Evolutionary conservation across 2,888 invertebrate genomes (phyloP), one percentile per base, ranked within the genome.

Genomic region (Ptilodon capucinus): DNA sequence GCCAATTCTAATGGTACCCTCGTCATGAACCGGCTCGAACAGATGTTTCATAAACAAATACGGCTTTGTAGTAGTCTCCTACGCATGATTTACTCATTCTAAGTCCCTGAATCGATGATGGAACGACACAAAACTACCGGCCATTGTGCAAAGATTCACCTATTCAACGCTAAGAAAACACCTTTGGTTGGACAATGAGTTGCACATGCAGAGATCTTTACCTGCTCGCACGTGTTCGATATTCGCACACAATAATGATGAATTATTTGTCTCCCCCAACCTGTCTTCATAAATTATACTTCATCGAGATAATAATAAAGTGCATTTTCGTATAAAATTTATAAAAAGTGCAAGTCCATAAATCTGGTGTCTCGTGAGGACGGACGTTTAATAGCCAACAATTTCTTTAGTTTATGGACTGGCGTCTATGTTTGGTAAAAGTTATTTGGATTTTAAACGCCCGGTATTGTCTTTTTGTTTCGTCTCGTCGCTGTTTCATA

Each of bases 211-310:
- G 71, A 79, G 60, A 62, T 60, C 55, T 79, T 79, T 90, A 90
- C 90, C 90, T 90, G 89, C 82, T 81, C 86, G 87, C 91, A 90
- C 91, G 90, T 91, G 90, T 89, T 86, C 83, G 66, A 74, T 69
- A 79, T 86, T 85, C 84, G 79, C 74, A 64, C 67, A 76, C 72
- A 78, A 76, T 76, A 75, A 76, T 74, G 74, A 74, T 64, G 64
- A 62, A 59, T 51, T 54, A n/a, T n/a, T n/a, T n/a, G n/a, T n/a
- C n/a, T n/a, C 70, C 54, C 47, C 46, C 40, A 52, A 67, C 61
- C 64, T 64, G 71, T 68, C 68, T 66, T 60, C 63, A 54, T 45
- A 74, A 81, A 76, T 73, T 63, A 67, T 73, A 76, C 74, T 68
- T 59, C 68, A 71, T 52, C 48, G 42, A 40, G 42, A 54, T 55